Evolutionary conservation across 2,888 invertebrate species (phyloP).

Genomic region (Cyrtodaria siliqua): DNA sequence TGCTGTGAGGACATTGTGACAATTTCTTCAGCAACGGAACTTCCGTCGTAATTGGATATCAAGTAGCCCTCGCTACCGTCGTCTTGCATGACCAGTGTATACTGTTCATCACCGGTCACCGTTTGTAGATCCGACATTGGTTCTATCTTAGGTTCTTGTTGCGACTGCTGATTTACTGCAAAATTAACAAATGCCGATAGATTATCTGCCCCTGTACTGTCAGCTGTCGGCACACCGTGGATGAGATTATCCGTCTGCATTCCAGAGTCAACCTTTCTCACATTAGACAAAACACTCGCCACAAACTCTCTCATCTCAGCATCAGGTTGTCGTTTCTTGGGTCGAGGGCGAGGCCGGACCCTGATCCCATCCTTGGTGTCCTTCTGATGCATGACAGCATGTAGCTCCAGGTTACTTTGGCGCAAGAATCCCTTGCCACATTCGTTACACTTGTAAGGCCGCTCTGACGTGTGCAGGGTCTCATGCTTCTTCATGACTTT

Average conservation of each 20-base stretch:
- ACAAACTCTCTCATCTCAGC: conserved; percentile 61
- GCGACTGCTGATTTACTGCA: conserved; percentile 35
- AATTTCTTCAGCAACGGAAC: conserved; percentile 31
- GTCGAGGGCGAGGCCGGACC: conserved; percentile 34
- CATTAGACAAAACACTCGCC: conserved; percentile 41
- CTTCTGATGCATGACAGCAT: conserved; percentile 64
- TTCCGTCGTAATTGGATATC: conserved; percentile 32
- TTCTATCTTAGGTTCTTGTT: conserved; percentile 9
- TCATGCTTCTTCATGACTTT: conserved; percentile 62
- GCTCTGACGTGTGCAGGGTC: conserved; percentile 52
- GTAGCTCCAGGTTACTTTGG: conserved; percentile 60
- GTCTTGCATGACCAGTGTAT: conserved; percentile 50
- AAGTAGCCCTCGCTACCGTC: conserved; percentile 53
- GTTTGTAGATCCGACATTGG: conserved; percentile 22
- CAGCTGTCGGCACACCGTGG: conserved; percentile 28
- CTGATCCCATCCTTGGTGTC: conserved; percentile 31
- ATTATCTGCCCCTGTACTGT: conserved; percentile 32
- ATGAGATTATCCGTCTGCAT: conserved; percentile 58
- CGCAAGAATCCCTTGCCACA: conserved; percentile 61
- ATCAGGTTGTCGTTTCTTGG: conserved; percentile 45
- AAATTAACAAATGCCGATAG: conserved; percentile 47
- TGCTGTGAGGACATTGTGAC: conserved; percentile 43
- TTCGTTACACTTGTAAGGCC: conserved; percentile 52
- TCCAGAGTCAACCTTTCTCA: conserved; percentile 53
- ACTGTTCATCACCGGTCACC: conserved; percentile 38